Evolutionary conservation across 2,888 invertebrate genomes (phyloP), one percentile per base, ranked within the genome.

Genomic region (Ormyrus rosae): DNA sequence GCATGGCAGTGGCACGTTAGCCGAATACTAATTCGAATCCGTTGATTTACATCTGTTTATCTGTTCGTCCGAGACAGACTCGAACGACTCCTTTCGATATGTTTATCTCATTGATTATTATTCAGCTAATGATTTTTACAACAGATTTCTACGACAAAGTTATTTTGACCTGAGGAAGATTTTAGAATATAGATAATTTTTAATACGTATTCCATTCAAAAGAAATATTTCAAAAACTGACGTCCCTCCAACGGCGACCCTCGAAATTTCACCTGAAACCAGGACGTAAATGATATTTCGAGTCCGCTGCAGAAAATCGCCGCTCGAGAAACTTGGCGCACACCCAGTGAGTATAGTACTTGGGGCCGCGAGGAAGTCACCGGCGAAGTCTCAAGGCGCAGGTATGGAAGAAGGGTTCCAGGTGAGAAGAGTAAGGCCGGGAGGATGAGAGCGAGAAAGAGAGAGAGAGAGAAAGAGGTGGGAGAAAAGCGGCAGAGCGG

Each of bases 401-500:
- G 55, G 46, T 55, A 67, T 65, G 60, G n/a, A 63, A 69, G 56
- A 72, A 78, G 78, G 78, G 75, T 81, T 82, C 80, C 76, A 77
- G 82, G 79, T 81, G 81, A 79, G 76, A 81, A 79, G 76, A 78
- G 61, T 46, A 60, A 68, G 65, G 13, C 51, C n/a, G 51, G 46
- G 48, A 48, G 48, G 7, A 34, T 5, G 55, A 48, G 61, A 55
- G 64, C 45, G 70, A 71, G 48, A 48, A 63, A 64, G 9, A 46
- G 50, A 67, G 65, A 68, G 51, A 50, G 55, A 10, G 46, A 53
- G 48, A 10, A 45, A 10, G 60, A 75, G 80, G 84, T 84, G 83
- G 83, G 84, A 83, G 85, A 85, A 86, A 88, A 86, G 88, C 89
- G 88, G 86, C 87, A 89, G 89, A 89, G 89, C 89, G 88, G 84